Evolutionary conservation across 2,797 vertebrate species (phyloP), one percentile per base, ranked within the genome.

Genomic region (Knipowitschia caucasica): DNA sequence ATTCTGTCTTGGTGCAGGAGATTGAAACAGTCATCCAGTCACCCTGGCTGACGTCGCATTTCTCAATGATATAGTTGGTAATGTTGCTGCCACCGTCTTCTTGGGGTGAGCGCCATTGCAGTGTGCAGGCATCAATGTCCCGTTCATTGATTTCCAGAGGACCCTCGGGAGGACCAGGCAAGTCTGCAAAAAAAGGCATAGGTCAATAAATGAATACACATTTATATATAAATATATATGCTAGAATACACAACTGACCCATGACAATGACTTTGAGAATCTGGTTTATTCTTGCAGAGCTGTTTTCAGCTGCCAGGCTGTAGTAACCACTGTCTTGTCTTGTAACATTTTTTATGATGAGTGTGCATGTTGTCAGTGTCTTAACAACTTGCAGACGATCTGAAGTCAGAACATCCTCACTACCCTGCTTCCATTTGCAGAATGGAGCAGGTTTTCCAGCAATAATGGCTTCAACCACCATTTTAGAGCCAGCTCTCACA

Each of bases 31-130:
- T 92, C 59, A 98, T 63, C 97, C 97, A 99, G 53, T 98, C 95
- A 2, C 97, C 96, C 65, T 93, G 90, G 78, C 91, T 94, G 11
- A 98, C 85, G 1, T 99, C 96, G 80, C 96, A 99, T 69, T 94
- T 98, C 72, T 99, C 97, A 70, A 99, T 92, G 27, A 99, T 82
- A 53, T 99, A 99, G 82, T 94, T 99, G 47, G 95, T 99, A 76
- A 99, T 98, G 74, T 92, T 92, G 78, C 94, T 98, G 75, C 97
- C 97, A 24, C 97, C 97, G 25, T 99, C 94, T 77, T 99, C 96
- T 31, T 93, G 89, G 31, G 97, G 96, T 20, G 92, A 86, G 75
- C 96, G 94, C 97, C 97, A 99, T 5, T 93, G 87, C 49, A 99
- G 89, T 3, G 93, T 92, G 78, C 97, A 99, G n/a, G 92, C 90